Base-by-base conservation (phyloP, 2,113 vertebrate genomes). In the Plotosus lineatus region DNA sequence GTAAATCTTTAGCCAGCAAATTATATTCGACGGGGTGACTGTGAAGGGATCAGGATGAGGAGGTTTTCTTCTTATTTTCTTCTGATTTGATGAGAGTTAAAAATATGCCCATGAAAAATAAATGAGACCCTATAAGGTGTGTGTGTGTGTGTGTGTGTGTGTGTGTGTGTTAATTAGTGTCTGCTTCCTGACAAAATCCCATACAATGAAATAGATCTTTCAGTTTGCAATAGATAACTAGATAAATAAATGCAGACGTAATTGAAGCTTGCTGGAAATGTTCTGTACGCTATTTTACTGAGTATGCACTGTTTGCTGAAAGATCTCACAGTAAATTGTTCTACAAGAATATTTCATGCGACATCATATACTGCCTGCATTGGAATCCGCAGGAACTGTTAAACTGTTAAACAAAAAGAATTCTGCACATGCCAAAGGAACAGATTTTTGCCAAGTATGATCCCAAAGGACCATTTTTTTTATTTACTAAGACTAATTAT, bases 401-500 rank as follows among this genome's bases (percentile, higher is more conserved):
- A 80, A 42, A 82, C 26, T 75, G 48, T 78, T 48, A 78, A 75
- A 46, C 53, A 66, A 76, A 77, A 26, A 80, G 8, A 77, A 66
- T 79, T 77, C 56, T 80, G 79, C 84, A 51, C 79, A 79, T 75
- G 74, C 56, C 85, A 86, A 75, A 48, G 26, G 66, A 71, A 36
- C 46, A 56, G 26, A 78, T 88, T 88, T 78, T 78, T 83, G 85
- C 68, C 82, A 73, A 78, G 77, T 86, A 75, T 86, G 69, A 74
- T 86, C 88, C 83, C 77, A 21, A 26, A 73, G 83, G 85, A 85
- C 80, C 63, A 50, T 73, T 85, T 87, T 86, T 58, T 90, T 91
- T 89, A 89, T 90, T 88, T 82, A 88, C 78, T 84, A 71, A 46
- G 55, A 76, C 87, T 88, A 83, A 91, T 92, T 88, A 76, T 84